Conservation (phyloP, 2,888 invertebrate species). For the Hetaerina titia region DNA sequence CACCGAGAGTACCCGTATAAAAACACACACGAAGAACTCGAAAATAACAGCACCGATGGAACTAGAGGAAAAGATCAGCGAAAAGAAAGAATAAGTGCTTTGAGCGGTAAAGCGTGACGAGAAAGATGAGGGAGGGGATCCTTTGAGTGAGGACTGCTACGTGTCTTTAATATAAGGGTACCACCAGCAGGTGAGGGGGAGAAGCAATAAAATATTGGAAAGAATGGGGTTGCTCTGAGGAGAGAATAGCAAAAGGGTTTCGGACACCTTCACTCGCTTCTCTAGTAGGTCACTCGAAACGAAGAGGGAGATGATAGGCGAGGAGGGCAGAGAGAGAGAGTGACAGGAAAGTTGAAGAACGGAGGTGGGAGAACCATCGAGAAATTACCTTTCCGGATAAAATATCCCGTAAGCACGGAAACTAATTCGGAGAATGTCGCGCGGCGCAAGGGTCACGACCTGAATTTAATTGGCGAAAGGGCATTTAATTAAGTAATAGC, state of each 20-base stretch:
- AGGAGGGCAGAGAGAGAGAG: not conserved
- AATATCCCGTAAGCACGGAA: not conserved
- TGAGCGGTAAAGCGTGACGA: constrained; percentile 37
- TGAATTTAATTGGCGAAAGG: not conserved
- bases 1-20: not conserved
- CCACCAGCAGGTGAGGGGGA: not conserved
- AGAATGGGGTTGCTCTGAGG: not conserved
- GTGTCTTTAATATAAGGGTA: not conserved
- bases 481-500: not conserved
- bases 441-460: not conserved
- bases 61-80: not conserved
- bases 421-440: not conserved
- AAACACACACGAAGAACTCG: not conserved
- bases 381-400: not conserved
- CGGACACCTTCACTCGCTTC: not conserved
- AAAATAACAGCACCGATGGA: not conserved
- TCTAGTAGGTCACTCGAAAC: not conserved
- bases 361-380: not conserved
- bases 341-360: not conserved
- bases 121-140: not conserved
- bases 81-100: not conserved
- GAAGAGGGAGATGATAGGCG: not conserved
- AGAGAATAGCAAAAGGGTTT: not conserved
- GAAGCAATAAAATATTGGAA: not conserved
- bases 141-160: not conserved